Evolutionary conservation across 2,113 vertebrate genomes (phyloP).

Genomic region (Calidris pygmaea): DNA sequence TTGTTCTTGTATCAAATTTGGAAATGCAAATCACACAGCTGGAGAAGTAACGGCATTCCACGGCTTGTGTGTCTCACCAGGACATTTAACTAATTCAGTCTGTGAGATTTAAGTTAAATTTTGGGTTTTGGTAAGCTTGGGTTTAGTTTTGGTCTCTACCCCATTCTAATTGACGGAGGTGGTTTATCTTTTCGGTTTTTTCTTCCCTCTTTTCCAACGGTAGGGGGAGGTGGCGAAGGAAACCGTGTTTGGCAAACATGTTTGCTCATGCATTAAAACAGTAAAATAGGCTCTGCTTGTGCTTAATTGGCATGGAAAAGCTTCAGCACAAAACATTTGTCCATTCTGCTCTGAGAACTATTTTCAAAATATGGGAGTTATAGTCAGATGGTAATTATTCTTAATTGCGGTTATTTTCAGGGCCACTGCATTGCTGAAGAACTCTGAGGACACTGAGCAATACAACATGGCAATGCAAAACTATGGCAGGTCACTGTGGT

Average conservation of each 20-base stretch:
- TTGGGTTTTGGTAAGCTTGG: neutral
- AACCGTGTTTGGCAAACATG: neutral
- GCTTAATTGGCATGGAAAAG: neutral
- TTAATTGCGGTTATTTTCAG: slow-evolving; percentile 66
- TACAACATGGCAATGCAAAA: slow-evolving; percentile 80
- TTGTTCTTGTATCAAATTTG: neutral
- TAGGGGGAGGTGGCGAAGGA: neutral
- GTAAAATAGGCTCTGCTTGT: neutral
- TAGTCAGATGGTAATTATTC: neutral
- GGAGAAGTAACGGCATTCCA: neutral
- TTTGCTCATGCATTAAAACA: neutral
- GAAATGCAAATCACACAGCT: neutral
- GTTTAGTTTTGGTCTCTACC: neutral
- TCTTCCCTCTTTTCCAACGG: neutral
- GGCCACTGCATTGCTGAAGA: slow-evolving; percentile 82
- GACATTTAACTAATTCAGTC: neutral
- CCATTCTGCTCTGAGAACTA: neutral
- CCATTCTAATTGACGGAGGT: neutral
- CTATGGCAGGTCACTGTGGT: slow-evolving; percentile 91
- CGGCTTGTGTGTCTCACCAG: neutral
- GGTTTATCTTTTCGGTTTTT: neutral
- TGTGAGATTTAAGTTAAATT: neutral
- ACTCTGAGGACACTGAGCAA: slow-evolving; percentile 72
- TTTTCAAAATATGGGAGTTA: neutral
- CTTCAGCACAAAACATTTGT: neutral